A percentile compares a stretch with the other conserved stretches of the same genome.
Conservation (phyloP, 2,113 vertebrate species). For the Eira barbara region DNA sequence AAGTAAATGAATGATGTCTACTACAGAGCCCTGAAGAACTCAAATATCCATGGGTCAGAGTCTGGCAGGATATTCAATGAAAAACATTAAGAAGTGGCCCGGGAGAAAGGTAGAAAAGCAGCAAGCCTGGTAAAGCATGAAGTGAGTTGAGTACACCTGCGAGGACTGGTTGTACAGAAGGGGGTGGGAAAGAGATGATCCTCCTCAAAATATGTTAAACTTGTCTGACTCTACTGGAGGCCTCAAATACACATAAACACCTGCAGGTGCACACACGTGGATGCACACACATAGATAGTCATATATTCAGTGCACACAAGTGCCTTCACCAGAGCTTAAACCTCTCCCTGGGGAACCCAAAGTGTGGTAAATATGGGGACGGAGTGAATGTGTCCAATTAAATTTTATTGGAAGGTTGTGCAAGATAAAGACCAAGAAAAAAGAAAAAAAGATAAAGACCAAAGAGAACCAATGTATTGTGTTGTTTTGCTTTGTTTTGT, state of each 20-base stretch:
- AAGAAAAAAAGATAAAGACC: neutral
- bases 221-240: neutral
- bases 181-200: rapidly evolving
- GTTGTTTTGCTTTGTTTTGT: too few relatives aligned
- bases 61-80: neutral
- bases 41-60: neutral
- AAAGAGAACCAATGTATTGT: neutral
- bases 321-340: neutral
- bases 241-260: neutral
- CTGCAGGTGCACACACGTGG: neutral
- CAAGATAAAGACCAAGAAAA: neutral
- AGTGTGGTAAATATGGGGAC: neutral
- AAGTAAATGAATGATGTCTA: neutral
- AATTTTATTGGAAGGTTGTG: neutral
- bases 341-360: neutral
- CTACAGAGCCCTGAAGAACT: neutral
- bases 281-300: neutral
- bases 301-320: rapidly evolving
- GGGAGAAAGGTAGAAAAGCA: rapidly evolving
- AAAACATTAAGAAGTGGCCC: neutral
- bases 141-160: rapidly evolving
- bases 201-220: neutral
- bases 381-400: neutral
- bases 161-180: neutral
- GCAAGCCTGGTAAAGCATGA: rapidly evolving